phyloP scores from a whole-genome alignment of 2,888 invertebrate species.

The Eupithecia exiguata region DNA sequence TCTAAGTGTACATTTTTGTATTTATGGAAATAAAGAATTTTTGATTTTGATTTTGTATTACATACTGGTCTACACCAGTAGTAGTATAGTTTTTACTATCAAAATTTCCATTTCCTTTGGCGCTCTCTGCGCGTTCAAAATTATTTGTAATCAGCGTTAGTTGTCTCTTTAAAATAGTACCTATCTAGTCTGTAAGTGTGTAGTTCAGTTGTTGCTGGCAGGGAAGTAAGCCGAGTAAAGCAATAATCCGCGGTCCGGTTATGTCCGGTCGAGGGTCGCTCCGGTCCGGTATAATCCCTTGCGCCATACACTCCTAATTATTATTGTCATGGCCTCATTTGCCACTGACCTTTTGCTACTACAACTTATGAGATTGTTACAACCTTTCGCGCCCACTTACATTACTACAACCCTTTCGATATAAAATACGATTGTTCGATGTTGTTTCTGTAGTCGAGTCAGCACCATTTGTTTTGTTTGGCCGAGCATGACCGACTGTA shows the following conservation, averaged over 20 bases:
- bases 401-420: neutral
- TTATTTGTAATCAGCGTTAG: neutral
- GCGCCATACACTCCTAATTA: constrained; percentile 17
- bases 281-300: no score
- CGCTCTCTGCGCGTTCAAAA: no score
- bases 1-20: no score
- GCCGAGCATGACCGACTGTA: no score
- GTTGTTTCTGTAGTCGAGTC: neutral
- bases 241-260: constrained; percentile 15
- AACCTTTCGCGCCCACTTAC: neutral
- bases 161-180: neutral
- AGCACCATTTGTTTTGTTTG: neutral
- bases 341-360: constrained; percentile 21
- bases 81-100: no score
- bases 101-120: no score
- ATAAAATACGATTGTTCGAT: neutral
- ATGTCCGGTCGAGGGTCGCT: constrained; percentile 8
- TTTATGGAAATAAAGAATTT: no score
- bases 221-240: neutral
- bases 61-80: no score
- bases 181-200: no score
- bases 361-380: neutral
- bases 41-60: no score
- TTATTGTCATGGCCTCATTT: constrained; percentile 24
- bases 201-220: neutral